Evolutionary conservation across 2,888 invertebrate genomes (phyloP), one percentile per base, ranked within the genome.

Genomic region (Agonopterix arenella): DNA sequence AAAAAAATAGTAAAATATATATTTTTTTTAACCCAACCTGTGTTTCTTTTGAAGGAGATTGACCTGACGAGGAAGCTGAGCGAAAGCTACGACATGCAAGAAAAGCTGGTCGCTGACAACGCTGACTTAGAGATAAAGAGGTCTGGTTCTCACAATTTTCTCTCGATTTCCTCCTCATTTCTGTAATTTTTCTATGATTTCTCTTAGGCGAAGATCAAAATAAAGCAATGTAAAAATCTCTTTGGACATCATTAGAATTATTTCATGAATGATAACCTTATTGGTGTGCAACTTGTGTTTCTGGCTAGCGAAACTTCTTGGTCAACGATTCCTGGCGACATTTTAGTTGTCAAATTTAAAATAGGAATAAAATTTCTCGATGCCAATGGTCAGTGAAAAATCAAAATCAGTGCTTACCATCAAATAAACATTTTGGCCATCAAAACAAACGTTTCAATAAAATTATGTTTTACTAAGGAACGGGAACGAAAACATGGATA

Each of bases 61-160:
- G 84, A 84, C 61, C 73, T 84, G 60, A 82, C 92, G 8, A 89
- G 91, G 60, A 91, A 91, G 64, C 78, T 93, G 52, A 90, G 83
- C 52, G 92, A 93, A 67, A 92, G 92, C 59, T 91, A 93, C 71
- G 90, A 90, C 58, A 91, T 93, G 91, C 93, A 93, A 64, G 93
- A 93, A 69, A 91, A 90, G 70, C 77, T 93, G 48, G 93, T 91
- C 0, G 89, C 90, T 5, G 93, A 93, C 73, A 93, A 93, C 73
- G 92, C 92, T 10, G 90, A 92, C 62, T 78, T 93, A 60, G 93
- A 93, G 80, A 91, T 91, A 48, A 92, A 91, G 70, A 92, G 93
- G 92, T 93, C 51, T 55, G 61, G 38, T n/a, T 13, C 10, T 10
- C 28, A 28, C 4, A 28, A 28, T 28, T 28, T 28, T 5, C 7